These are phyloP conservation scores for Chorisops tibialis DNA, from an alignment of 2,888 invertebrate genomes.

Conservation along the genomic window DNA sequence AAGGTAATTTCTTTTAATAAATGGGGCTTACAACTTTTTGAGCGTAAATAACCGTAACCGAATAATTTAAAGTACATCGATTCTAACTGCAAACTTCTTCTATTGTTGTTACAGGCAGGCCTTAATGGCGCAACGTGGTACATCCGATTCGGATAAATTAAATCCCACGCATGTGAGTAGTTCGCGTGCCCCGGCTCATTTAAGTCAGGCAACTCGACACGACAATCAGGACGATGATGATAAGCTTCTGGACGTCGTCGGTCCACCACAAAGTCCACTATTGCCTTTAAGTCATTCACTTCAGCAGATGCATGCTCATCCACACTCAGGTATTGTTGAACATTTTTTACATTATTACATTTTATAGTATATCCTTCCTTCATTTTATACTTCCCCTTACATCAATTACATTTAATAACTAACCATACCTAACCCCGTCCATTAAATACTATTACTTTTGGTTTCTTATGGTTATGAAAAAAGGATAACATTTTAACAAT, in stretches of 20 bases:
- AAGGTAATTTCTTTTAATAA: too few species aligned
- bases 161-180: conserved; percentile 59
- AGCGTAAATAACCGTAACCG: too few species aligned
- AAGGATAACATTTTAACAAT: conserved; percentile 33
- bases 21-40: too few species aligned
- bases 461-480: conserved; percentile 19
- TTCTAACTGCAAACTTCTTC: conserved; percentile 26
- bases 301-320: conserved; percentile 53
- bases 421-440: background rate
- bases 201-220: conserved; percentile 50
- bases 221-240: conserved; percentile 73
- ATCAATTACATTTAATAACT: background rate
- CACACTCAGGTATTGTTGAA: conserved; percentile 51
- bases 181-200: conserved; percentile 49
- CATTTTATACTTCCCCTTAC: too few species aligned
- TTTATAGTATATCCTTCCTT: background rate
- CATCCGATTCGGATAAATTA: conserved; percentile 53
- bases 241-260: conserved; percentile 81
- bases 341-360: background rate
- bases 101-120: conserved; percentile 68
- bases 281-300: conserved; percentile 57
- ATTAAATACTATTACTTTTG: background rate
- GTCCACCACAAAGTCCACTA: conserved; percentile 78
- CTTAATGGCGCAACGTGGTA: conserved; percentile 52
- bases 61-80: background rate